A percentile compares a stretch with the other conserved stretches of the same genome.
Evolutionary conservation across 1,140 invertebrate species (phyloP).

Genomic region (Nylanderia fulva): DNA sequence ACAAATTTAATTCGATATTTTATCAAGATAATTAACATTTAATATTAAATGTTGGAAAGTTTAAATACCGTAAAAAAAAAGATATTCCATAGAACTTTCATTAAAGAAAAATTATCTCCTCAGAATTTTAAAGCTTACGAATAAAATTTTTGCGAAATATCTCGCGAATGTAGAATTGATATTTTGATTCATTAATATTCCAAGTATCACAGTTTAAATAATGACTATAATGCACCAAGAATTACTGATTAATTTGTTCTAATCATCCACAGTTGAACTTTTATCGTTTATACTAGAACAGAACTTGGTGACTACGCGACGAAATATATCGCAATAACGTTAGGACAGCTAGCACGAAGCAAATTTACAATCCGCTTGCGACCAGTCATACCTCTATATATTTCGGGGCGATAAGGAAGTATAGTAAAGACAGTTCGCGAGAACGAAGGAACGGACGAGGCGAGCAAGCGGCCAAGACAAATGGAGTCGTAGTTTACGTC

Average conservation of each 20-base stretch:
- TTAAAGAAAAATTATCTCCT: not conserved
- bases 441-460: not conserved
- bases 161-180: not conserved
- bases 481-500: constrained; percentile 52
- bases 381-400: not conserved
- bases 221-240: not conserved
- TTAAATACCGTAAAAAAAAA: constrained; percentile 13
- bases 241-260: not conserved
- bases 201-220: not conserved
- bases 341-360: not conserved
- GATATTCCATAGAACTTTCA: constrained; percentile 23
- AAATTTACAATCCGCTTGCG: constrained; percentile 36
- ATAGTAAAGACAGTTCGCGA: constrained; percentile 11
- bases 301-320: too few species aligned
- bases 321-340: not conserved
- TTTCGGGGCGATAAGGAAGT: constrained; percentile 23
- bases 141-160: constrained; percentile 34
- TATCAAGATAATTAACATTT: constrained; percentile 37
- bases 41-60: constrained; percentile 4
- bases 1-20: constrained; percentile 47
- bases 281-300: too few species aligned
- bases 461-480: constrained; percentile 22
- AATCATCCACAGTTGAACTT: not conserved
- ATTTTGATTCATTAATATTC: not conserved
- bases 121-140: not conserved